Base-by-base conservation (phyloP, 2,113 vertebrate genomes). In the Sebastes schlegelii region DNA sequence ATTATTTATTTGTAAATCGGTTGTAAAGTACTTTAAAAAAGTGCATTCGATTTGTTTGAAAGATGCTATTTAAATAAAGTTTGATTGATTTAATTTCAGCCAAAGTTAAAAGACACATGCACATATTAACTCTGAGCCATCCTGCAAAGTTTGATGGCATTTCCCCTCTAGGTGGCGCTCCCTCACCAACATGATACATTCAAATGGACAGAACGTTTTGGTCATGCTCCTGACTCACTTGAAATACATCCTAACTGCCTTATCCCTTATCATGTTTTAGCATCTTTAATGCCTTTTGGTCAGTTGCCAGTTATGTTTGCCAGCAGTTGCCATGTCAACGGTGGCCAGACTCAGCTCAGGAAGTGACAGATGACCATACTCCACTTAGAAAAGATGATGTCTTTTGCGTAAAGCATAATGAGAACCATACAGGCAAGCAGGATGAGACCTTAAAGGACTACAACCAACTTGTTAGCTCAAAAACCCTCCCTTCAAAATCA, bases 151-250 rank as follows among this genome's bases (percentile, higher is more conserved):
- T 16, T 49, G 11, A n/a, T 42, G 14, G 1, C 4, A 55, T 54
- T 48, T 60, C 43, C 26, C 67, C 85, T 66, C 76, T 77, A 63
- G 79, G 66, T 80, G 85, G 79, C n/a, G 13, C 83, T 77, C 55
- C 40, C 57, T 48, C 61, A 63, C 26, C 51, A 34, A 85, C 51
- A 19, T 70, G 48, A 42, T 40, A 0, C 7, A 55, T 51, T 62
- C 1, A 49, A 80, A 51, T 11, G 6, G 40, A 11, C 45, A 13
- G 7, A 17, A 74, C 16, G 74, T 46, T 62, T n/a, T 12, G 8
- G 19, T 58, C 11, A 13, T 48, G 23, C 40, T 4, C 58, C 60
- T 64, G 63, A 43, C 55, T 82, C 8, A 68, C 34, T 63, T 23
- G 2, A 26, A 26, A 52, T 11, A 60, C 26, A 61, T 48, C 64